Percentiles rank a stretch among this genome's conserved stretches.
Conservation (phyloP, 1,140 invertebrate species). For the Psilanteris sp. region DNA sequence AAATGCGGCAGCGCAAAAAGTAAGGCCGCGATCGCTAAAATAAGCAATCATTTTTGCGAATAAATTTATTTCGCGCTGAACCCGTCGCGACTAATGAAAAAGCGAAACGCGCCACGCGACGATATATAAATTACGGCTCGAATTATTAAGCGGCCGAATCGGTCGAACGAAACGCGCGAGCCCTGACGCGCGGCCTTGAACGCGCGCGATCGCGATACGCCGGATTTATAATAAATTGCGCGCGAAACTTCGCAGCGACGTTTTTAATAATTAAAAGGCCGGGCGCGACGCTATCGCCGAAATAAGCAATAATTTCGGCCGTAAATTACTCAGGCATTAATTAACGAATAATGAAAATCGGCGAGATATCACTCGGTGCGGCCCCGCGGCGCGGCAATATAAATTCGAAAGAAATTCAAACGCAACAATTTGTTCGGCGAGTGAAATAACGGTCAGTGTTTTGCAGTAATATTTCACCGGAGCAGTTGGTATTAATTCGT, state of each 20-base stretch:
- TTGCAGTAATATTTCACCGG: constrained; percentile 81
- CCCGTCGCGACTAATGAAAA: constrained; percentile 54
- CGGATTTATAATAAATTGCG: constrained; percentile 48
- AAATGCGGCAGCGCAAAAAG: constrained; percentile 45
- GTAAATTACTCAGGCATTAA: constrained; percentile 57
- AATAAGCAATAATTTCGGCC: constrained; percentile 58
- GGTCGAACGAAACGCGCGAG: too few relatives aligned
- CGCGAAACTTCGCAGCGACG: constrained; percentile 43
- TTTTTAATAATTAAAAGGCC: constrained; percentile 59
- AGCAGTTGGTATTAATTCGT: constrained; percentile 81
- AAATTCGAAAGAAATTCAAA: constrained; percentile 72
- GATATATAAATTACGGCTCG: constrained; percentile 52
- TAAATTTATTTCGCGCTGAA: constrained; percentile 41
- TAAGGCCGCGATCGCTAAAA: constrained; percentile 52
- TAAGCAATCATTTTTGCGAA: constrained; percentile 59
- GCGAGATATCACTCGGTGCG: constrained; percentile 42
- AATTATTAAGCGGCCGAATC: constrained; percentile 34
- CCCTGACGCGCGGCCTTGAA: constrained; percentile 2
- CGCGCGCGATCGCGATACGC: background rate
- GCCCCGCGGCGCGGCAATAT: constrained; percentile 57
- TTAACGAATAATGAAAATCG: constrained; percentile 64
- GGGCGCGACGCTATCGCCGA: constrained; percentile 35
- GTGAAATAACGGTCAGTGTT: constrained; percentile 80
- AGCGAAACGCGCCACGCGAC: constrained; percentile 39
- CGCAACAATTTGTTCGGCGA: constrained; percentile 70